A percentile compares a stretch with the other conserved stretches of the same genome.
phyloP scores from a whole-genome alignment of 2,888 invertebrate genomes.

The Ganaspis brasiliensis region DNA sequence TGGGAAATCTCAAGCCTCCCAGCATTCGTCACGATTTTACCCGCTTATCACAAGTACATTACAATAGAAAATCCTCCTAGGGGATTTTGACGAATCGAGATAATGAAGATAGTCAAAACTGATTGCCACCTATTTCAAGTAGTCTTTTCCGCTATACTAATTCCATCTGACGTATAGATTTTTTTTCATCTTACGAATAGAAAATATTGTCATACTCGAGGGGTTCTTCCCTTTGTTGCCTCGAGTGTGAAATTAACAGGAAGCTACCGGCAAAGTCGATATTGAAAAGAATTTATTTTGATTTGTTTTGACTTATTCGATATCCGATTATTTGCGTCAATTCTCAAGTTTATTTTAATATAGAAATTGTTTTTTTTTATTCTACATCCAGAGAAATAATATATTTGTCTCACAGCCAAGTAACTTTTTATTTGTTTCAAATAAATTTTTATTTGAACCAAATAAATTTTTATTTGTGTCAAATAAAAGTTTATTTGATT shows the following conservation, averaged over 20 bases:
- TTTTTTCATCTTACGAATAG: conserved; percentile 40
- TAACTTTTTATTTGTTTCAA: too few relatives aligned
- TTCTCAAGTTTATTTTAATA: neutral
- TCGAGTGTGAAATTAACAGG: conserved; percentile 40
- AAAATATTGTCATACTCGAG: conserved; percentile 13
- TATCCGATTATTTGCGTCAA: neutral
- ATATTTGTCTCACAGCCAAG: too few relatives aligned
- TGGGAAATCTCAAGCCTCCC: conserved; percentile 20
- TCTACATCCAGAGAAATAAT: too few relatives aligned
- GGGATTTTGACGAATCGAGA: conserved; percentile 42
- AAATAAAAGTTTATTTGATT: too few relatives aligned
- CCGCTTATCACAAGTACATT: conserved; percentile 61
- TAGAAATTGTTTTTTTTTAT: too few relatives aligned
- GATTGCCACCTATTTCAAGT: conserved; percentile 25
- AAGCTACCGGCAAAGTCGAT: neutral
- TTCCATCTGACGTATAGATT: conserved; percentile 61
- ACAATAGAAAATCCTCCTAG: conserved; percentile 22
- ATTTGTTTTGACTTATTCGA: conserved; percentile 31
- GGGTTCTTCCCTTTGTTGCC: conserved; percentile 22
- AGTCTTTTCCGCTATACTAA: conserved; percentile 53
- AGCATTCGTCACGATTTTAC: conserved; percentile 71
- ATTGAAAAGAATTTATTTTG: neutral
- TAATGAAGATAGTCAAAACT: conserved; percentile 56
- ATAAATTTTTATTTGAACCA: too few relatives aligned
- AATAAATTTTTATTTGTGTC: too few relatives aligned